Base-by-base conservation (phyloP, 2,888 invertebrate genomes). In the Acleris laterana region DNA sequence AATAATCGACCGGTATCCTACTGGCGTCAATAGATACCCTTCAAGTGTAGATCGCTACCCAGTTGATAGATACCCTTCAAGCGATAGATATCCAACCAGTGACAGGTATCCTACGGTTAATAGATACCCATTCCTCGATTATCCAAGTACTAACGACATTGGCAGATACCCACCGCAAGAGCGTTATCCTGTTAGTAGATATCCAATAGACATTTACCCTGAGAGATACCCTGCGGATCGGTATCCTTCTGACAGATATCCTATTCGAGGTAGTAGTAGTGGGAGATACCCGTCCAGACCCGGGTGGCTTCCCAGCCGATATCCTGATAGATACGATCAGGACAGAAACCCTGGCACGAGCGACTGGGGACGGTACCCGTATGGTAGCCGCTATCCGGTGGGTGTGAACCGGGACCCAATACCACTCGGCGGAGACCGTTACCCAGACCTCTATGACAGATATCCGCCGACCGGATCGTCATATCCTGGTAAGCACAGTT, bases 391-490 rank as follows among this genome's bases (percentile, higher is more conserved):
- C 70, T 92, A 92, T 74, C 91, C 92, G 46, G 91, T 93, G 52
- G 93, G 93, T 17, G 89, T 92, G 7, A 92, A 93, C 74, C 85
- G 90, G 70, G 93, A 93, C 74, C 93, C 93, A 46, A 85, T 88
- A 75, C 94, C 94, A 42, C 78, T 86, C 57, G 93, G 93, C 53
- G 93, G 91, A 46, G 90, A 91, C 73, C 89, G 93, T 73, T 92
- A 92, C 77, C 93, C 93, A 57, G 88, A 90, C 74, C 76, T 91
- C 69, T 90, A 93, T 80, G 93, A 94, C 75, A 93, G 94, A 81
- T 94, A 94, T 91, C 94, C 94, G 86, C 92, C 93, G 86, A 90
- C 89, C 87, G 92, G 92, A 86, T 89, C 92, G 70, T 90, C 92
- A 77, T 91, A 89, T 77, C 90, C 90, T 77, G 93, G 93, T 93